Evolutionary conservation across 2,113 vertebrate species (phyloP).

Genomic region (Aegypius monachus): DNA sequence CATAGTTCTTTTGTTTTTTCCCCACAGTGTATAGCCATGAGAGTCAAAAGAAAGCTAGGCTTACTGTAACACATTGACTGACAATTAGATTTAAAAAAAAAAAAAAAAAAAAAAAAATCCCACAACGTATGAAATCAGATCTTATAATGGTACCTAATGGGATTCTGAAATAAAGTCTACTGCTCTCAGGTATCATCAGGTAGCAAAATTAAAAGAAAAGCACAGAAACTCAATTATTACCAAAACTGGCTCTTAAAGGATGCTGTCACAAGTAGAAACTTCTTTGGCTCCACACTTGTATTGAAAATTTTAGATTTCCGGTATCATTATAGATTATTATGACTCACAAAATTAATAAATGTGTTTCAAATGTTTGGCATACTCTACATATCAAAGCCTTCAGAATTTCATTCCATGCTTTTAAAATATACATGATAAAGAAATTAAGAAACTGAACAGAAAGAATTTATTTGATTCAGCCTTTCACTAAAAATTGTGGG

Average conservation of each 20-base stretch:
- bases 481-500: not conserved
- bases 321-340: constrained; percentile 55
- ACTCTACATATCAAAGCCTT: constrained; percentile 12
- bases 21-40: constrained; percentile 73
- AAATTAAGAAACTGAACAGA: constrained; percentile 40
- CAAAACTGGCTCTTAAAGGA: constrained; percentile 44
- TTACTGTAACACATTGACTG: constrained; percentile 81
- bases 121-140: constrained; percentile 66
- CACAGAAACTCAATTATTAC: constrained; percentile 64
- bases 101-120: not conserved
- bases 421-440: constrained; percentile 12
- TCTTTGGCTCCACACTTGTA: constrained; percentile 33
- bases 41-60: constrained; percentile 78
- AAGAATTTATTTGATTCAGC: constrained; percentile 16
- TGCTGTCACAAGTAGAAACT: constrained; percentile 45
- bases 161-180: constrained; percentile 72
- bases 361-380: constrained; percentile 53
- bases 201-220: constrained; percentile 72
- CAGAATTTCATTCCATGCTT: constrained; percentile 9
- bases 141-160: constrained; percentile 67
- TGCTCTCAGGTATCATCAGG: constrained; percentile 63
- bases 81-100: constrained; percentile 74
- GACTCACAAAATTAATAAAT: constrained; percentile 65
- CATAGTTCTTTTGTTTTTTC: constrained; percentile 80
- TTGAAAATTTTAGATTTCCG: constrained; percentile 44